Base-by-base conservation (phyloP, 2,888 invertebrate species). In the Plutella xylostella region DNA sequence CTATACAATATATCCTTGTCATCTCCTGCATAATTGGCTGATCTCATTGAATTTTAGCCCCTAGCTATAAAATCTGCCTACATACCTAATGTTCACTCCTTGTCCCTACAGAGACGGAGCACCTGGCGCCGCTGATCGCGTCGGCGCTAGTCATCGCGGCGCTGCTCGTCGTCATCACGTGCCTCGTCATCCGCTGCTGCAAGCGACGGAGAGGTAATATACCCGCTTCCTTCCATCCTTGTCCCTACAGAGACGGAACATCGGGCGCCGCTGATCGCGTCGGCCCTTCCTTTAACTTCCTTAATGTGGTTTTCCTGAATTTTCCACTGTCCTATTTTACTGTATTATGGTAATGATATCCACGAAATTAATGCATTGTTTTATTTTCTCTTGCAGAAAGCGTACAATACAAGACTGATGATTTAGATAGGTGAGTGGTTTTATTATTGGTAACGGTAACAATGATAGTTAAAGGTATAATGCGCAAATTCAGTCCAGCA, bases 401-500 rank as follows among this genome's bases (percentile, higher is more conserved):
- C 84, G 91, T 91, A 56, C 92, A 92, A 74, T 92, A 92, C 85
- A 91, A 92, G 85, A 91, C 92, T 75, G 89, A 91, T 63, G 92
- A 92, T 75, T 86, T 92, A 77, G 92, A 92, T 84, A 91, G 91
- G 92, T 93, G 79, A 90, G 89, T 34, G 11, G 14, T 15, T 15
- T 25, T 15, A 25, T 17, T 40, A 14, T 41, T 41, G 6, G 25
- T 25, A 25, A 5, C 9, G 5, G 25, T 30, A 6, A 34, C 19
- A 4, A 21, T 20, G 33, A 3, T 3, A 34, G 7, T 25, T 25
- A 25, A 25, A 25, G 5, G 25, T 25, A 25, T 25, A 9, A 25
- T 9, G 25, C n/a, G 25, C 25, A 25, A 25, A 25, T 25, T 9
- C 25, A 9, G 25, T 25, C 9, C 6, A 25, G 25, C 25, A 9